Conservation (phyloP, 2,888 invertebrate genomes). For the Siphlonurus alternatus region DNA sequence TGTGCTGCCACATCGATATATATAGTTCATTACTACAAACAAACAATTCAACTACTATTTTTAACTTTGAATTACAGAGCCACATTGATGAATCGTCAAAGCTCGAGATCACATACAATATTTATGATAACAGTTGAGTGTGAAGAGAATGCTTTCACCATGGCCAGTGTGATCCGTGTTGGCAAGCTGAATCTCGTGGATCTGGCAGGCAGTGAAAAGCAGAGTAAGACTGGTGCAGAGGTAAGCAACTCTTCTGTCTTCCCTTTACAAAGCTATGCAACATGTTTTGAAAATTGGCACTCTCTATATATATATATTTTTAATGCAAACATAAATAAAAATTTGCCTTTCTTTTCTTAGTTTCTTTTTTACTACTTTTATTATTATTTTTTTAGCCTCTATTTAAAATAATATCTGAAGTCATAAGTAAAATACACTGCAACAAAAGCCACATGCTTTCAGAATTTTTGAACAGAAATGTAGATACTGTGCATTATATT, state of each 20-base stretch:
- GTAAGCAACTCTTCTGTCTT: constrained; percentile 21
- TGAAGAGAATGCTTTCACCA: constrained; percentile 38
- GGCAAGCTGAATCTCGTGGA: constrained; percentile 96
- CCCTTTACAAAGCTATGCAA: no score
- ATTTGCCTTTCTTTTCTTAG: neutral
- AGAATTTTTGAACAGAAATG: no score
- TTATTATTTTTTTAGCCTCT: no score
- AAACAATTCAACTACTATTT: neutral
- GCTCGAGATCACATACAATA: constrained; percentile 94
- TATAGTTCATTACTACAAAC: no score
- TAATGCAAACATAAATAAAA: neutral
- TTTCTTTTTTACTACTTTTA: no score
- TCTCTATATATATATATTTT: no score
- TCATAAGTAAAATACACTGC: no score
- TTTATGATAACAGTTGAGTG: constrained; percentile 97
- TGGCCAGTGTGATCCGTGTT: constrained; percentile 47
- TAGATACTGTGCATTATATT: no score
- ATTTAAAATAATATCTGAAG: no score
- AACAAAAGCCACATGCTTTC: no score
- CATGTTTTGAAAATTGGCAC: neutral
- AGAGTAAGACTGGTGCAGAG: constrained; percentile 90
- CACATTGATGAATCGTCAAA: constrained; percentile 98
- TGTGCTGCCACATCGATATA: neutral
- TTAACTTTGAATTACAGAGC: constrained; percentile 31
- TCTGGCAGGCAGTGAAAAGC: constrained; percentile 94